Evolutionary conservation across 23 tunicate species (phyloP).

Genomic region (Halocynthia roretzi): DNA sequence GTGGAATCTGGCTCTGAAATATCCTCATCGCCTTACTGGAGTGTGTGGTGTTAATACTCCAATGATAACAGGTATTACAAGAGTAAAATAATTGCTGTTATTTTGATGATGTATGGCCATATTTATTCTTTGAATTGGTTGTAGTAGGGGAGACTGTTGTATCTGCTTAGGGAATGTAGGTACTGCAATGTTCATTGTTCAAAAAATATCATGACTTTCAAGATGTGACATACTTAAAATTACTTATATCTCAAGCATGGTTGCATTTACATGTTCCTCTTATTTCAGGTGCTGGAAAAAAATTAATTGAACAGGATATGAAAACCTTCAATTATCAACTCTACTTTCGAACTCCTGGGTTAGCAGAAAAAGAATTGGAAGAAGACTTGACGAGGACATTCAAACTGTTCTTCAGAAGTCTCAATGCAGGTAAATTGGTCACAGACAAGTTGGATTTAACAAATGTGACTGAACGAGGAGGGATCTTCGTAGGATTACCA

Average conservation of each 20-base stretch:
- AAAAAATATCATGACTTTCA: too few relatives aligned
- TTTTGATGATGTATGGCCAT: too few relatives aligned
- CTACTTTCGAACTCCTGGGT: slow-evolving; percentile 63
- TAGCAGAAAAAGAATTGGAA: slow-evolving; percentile 75
- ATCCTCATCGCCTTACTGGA: slow-evolving; percentile 57
- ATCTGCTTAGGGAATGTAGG: too few relatives aligned
- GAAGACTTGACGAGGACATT: slow-evolving; percentile 30
- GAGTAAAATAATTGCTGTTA: too few relatives aligned
- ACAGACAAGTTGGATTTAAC: neutral
- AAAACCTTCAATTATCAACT: slow-evolving; percentile 69
- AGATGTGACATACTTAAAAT: too few relatives aligned
- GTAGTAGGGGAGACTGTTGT: too few relatives aligned
- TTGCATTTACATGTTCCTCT: neutral
- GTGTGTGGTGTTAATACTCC: slow-evolving; percentile 91
- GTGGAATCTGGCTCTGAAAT: slow-evolving; percentile 60
- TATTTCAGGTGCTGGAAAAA: slow-evolving; percentile 8
- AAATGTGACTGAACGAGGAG: slow-evolving; percentile 55
- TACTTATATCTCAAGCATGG: too few relatives aligned
- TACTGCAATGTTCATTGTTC: too few relatives aligned
- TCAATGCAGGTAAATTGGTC: neutral
- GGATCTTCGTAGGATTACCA: slow-evolving; percentile 60
- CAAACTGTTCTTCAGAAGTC: slow-evolving; percentile 36
- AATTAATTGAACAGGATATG: neutral
- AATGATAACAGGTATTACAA: slow-evolving; percentile 31
- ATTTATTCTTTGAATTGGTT: too few relatives aligned